Percentiles rank a stretch among this genome's conserved stretches.
Evolutionary conservation across 2,797 vertebrate species (phyloP).

Genomic region (Sphenopsis melanotis): DNA sequence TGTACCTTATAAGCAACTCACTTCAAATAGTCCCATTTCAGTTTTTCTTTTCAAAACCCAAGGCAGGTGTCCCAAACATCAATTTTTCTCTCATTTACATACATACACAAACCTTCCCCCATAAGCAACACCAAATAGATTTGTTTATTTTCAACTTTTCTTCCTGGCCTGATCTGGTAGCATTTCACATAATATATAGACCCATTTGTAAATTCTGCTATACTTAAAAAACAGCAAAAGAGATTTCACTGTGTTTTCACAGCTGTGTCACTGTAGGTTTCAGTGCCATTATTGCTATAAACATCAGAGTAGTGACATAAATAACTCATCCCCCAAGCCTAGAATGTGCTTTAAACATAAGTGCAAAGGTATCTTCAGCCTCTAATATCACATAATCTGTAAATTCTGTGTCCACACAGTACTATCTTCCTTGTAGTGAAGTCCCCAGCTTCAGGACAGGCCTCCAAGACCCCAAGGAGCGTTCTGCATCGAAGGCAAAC

Average conservation of each 20-base stretch:
- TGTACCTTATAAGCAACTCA: neutral
- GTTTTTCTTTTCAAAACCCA: neutral
- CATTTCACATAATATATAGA: neutral
- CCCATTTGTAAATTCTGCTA: neutral
- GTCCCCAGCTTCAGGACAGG: neutral
- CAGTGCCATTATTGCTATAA: neutral
- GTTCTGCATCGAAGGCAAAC: neutral
- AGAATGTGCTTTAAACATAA: neutral
- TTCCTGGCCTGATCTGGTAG: neutral
- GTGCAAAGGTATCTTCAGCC: neutral
- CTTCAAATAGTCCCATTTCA: neutral
- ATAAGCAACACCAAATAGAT: neutral
- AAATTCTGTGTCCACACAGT: neutral
- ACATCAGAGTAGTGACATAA: rapidly evolving
- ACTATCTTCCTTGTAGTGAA: neutral
- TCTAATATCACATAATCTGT: neutral
- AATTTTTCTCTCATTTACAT: neutral
- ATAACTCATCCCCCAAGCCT: neutral
- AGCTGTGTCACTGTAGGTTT: neutral
- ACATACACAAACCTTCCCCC: neutral
- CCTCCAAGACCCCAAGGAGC: neutral
- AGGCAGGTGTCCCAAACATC: neutral
- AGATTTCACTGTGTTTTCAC: neutral
- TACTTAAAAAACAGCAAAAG: neutral
- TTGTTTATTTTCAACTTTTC: neutral